phyloP scores from a whole-genome alignment of 2,888 invertebrate genomes.

The Macaria liturata region DNA sequence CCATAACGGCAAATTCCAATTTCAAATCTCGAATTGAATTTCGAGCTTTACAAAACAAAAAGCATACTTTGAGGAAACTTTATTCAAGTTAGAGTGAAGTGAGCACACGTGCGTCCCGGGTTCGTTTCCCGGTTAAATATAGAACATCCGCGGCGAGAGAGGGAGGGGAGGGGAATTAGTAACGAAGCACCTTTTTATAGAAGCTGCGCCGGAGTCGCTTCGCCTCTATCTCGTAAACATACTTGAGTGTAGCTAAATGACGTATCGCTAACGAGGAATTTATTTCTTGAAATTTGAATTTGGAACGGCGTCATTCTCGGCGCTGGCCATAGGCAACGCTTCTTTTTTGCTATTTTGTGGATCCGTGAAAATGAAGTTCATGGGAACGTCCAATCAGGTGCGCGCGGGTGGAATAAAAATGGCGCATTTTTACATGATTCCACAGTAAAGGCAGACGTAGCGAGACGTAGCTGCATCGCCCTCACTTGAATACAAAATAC shows the following conservation, averaged over 20 bases:
- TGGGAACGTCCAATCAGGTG: slow-evolving; percentile 78
- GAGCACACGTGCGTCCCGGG: slow-evolving; percentile 72
- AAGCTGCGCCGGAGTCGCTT: slow-evolving; percentile 59
- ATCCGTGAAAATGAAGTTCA: slow-evolving; percentile 77
- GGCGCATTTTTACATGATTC: slow-evolving; percentile 78
- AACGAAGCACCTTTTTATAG: slow-evolving; percentile 80
- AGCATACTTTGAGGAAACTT: slow-evolving; percentile 46
- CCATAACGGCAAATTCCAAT: slow-evolving; percentile 26
- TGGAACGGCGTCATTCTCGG: slow-evolving; percentile 33
- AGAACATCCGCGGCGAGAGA: slow-evolving; percentile 50
- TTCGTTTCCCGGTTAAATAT: slow-evolving; percentile 77
- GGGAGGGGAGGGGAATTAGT: slow-evolving; percentile 54
- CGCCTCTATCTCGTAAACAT: slow-evolving; percentile 43
- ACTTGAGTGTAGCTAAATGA: slow-evolving; percentile 39
- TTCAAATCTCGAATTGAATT: slow-evolving; percentile 34
- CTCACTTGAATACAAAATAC: slow-evolving; percentile 76
- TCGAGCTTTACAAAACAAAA: slow-evolving; percentile 28
- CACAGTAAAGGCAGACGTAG: slow-evolving; percentile 77
- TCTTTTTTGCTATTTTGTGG: neutral
- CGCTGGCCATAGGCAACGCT: slow-evolving; percentile 48
- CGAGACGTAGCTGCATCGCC: slow-evolving; percentile 52
- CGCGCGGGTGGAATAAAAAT: slow-evolving; percentile 77
- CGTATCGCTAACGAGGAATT: slow-evolving; percentile 27
- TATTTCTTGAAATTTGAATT: slow-evolving; percentile 38
- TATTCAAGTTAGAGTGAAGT: slow-evolving; percentile 76